Evolutionary conservation across 2,113 vertebrate genomes (phyloP).

Genomic region (Otolemur garnettii): DNA sequence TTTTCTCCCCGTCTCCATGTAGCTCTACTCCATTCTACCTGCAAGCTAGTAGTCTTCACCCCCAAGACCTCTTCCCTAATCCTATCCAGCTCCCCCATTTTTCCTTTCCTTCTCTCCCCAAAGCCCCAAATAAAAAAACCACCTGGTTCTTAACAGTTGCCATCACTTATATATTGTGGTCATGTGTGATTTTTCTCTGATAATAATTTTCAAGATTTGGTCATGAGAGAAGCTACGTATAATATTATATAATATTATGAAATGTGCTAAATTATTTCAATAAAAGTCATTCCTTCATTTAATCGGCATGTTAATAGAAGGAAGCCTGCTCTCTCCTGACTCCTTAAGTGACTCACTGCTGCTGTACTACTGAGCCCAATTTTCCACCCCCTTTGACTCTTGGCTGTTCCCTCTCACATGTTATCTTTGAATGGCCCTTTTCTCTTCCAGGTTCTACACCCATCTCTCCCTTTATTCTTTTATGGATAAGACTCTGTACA

Average conservation of each 20-base stretch:
- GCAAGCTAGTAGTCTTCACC: neutral
- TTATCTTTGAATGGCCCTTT: constrained; percentile 28
- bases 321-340: neutral
- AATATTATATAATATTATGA: neutral
- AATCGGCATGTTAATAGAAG: neutral
- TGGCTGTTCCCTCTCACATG: neutral
- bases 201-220: neutral
- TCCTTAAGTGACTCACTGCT: neutral
- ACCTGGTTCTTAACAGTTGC: neutral
- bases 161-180: neutral
- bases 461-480: neutral
- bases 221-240: neutral
- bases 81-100: neutral
- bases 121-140: neutral
- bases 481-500: neutral
- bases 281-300: neutral
- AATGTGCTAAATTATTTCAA: neutral
- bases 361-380: neutral
- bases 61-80: neutral
- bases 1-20: neutral
- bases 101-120: neutral
- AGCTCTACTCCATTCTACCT: neutral
- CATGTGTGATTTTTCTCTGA: neutral
- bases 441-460: neutral
- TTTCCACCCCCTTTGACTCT: neutral